These are phyloP conservation scores for Camelus dromedarius DNA, from an alignment of 2,113 vertebrate species.

Conservation along the genomic window DNA sequence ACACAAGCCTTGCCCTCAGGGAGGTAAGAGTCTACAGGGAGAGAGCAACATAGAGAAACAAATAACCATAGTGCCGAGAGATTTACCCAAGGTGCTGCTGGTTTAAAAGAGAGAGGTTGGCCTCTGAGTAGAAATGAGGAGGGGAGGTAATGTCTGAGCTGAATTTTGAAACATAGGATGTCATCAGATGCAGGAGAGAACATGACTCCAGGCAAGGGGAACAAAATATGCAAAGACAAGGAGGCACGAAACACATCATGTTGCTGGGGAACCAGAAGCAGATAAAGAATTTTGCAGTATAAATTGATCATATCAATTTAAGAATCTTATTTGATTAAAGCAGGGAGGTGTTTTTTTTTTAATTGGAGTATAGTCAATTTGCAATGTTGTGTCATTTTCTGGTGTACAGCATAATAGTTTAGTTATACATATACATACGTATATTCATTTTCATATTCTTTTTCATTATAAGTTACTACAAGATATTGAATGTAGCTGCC, in stretches of 20 bases:
- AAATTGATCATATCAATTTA: neutral
- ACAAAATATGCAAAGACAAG: neutral
- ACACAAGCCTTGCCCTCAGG: neutral
- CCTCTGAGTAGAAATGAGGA: neutral
- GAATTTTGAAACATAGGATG: neutral
- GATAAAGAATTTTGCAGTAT: neutral
- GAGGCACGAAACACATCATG: neutral
- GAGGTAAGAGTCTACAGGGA: neutral
- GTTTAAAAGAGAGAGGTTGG: neutral
- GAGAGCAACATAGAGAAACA: neutral
- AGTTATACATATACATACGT: no score
- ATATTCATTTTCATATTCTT: no score
- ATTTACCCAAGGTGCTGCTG: neutral
- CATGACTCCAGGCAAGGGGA: neutral
- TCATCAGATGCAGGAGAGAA: neutral
- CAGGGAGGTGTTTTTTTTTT: no score
- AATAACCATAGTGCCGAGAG: neutral
- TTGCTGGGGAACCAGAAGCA: neutral
- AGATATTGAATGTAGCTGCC: no score
- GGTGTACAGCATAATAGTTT: no score
- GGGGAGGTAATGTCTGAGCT: neutral
- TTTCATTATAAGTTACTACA: no score
- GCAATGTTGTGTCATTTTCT: no score
- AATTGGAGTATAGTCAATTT: no score
- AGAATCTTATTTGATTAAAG: neutral